Evolutionary conservation across 2,113 vertebrate species (phyloP).

Genomic region (Aix galericulata): DNA sequence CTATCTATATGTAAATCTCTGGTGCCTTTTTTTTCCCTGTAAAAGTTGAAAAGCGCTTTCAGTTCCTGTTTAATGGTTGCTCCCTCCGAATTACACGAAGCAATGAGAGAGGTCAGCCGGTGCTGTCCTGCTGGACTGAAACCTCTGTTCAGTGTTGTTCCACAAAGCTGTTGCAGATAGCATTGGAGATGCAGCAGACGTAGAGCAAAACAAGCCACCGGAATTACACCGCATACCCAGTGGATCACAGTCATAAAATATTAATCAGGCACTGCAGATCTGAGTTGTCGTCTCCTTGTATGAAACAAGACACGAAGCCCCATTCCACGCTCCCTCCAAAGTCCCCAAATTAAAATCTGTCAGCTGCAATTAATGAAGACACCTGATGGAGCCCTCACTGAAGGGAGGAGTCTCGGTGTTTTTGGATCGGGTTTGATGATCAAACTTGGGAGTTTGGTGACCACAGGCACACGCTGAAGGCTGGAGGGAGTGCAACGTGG

Average conservation of each 20-base stretch:
- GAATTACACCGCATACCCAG: slow-evolving; percentile 67
- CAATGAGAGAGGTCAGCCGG: slow-evolving; percentile 7
- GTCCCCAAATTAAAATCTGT: slow-evolving; percentile 41
- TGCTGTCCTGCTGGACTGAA: neutral
- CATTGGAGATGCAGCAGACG: slow-evolving; percentile 22
- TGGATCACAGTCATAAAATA: slow-evolving; percentile 75
- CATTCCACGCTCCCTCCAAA: neutral
- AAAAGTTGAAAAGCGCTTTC: slow-evolving; percentile 18
- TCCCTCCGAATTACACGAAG: slow-evolving; percentile 42
- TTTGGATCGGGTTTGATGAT: slow-evolving; percentile 11
- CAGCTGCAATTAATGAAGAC: slow-evolving; percentile 29
- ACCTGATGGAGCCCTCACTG: slow-evolving; percentile 7
- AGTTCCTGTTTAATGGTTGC: neutral
- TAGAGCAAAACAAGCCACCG: slow-evolving; percentile 41
- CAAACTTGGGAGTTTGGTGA: neutral
- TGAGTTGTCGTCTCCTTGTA: slow-evolving; percentile 53
- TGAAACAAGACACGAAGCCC: slow-evolving; percentile 37
- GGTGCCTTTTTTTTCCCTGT: neutral
- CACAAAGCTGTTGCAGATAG: slow-evolving; percentile 25
- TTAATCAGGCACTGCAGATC: slow-evolving; percentile 77
- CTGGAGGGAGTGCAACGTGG: neutral
- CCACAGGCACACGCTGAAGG: neutral
- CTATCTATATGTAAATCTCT: slow-evolving; percentile 35
- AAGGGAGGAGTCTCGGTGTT: neutral
- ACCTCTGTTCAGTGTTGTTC: slow-evolving; percentile 23